phyloP scores from a whole-genome alignment of 2,113 vertebrate species.

The Lophura nycthemera region DNA sequence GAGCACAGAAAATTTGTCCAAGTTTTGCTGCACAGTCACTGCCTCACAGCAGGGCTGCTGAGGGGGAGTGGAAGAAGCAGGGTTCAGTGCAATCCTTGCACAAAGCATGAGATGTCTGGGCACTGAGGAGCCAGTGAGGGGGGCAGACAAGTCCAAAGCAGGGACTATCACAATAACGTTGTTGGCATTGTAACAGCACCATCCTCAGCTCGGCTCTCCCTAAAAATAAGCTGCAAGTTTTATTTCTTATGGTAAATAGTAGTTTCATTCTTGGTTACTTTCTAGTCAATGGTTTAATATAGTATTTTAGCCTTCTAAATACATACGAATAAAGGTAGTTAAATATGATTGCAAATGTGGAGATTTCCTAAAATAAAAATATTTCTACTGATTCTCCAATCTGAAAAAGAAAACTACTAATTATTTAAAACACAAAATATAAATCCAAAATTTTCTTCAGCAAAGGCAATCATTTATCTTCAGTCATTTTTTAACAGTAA shows the following conservation, averaged over 20 bases:
- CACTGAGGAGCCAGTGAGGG: background rate
- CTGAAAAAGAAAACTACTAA: too few species aligned
- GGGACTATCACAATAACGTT: fast-evolving
- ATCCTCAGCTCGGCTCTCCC: background rate
- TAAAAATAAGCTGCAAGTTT: background rate
- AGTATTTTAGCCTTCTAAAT: background rate
- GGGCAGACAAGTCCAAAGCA: fast-evolving
- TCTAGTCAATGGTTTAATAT: background rate
- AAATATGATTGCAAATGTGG: background rate
- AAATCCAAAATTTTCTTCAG: background rate
- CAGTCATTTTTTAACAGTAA: background rate
- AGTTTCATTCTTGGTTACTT: background rate
- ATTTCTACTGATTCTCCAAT: background rate
- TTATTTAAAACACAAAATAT: background rate
- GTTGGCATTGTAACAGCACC: fast-evolving
- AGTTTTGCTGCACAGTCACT: background rate
- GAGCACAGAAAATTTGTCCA: background rate
- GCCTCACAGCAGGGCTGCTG: background rate
- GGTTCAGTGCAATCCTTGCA: background rate
- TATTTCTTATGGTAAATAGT: background rate
- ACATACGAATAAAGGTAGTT: background rate
- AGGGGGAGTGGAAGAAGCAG: background rate
- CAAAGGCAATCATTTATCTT: background rate
- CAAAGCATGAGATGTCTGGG: background rate
- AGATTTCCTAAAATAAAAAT: background rate